Base-by-base conservation (phyloP, 2,113 vertebrate genomes). In the Podarcis raffonei region DNA sequence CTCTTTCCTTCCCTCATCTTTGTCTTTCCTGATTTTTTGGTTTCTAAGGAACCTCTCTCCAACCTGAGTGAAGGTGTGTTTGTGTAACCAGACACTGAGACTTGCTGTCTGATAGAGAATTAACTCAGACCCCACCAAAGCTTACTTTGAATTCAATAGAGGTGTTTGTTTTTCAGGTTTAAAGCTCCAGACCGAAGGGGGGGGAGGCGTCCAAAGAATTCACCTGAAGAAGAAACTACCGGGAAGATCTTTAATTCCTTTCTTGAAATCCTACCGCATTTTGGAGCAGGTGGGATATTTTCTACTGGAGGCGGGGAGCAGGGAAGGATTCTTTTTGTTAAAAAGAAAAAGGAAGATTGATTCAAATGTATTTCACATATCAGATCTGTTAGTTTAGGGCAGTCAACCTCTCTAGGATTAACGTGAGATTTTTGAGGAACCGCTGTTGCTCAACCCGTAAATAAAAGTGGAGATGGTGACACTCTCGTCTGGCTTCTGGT, bases 71-170 rank as follows among this genome's bases (percentile, higher is more conserved):
- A 91, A 95, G 96, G 95, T 96, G 90, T 94, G 96, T 96, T 93
- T 96, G 95, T 96, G 96, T 97, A 97, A 97, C 92, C 95, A 88
- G 96, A 97, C 91, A 89, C 96, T 78, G 93, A 90, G 93, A 95
- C 96, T 97, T 95, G 93, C 96, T 89, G 94, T 94, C 94, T 96
- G 95, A 92, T 25, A 92, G 90, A 94, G 93, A 27, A 86, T 81
- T 95, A 94, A 85, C 66, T 84, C 84, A 81, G 91, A 94, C 90
- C 81, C 85, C 84, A 27, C 89, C 92, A 91, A 94, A 94, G 94
- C 94, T 91, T 89, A 86, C 91, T 94, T 94, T 94, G 94, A 95
- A 91, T 96, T 95, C 95, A 94, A 88, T 84, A 92, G 94, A 92
- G 85, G 90, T 94, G 96, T 96, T 95, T 92, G 94, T 96, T 96